A percentile compares a stretch with the other conserved stretches of the same genome.
Evolutionary conservation across 2,113 vertebrate genomes (phyloP).

Genomic region (Ranitomeya variabilis): DNA sequence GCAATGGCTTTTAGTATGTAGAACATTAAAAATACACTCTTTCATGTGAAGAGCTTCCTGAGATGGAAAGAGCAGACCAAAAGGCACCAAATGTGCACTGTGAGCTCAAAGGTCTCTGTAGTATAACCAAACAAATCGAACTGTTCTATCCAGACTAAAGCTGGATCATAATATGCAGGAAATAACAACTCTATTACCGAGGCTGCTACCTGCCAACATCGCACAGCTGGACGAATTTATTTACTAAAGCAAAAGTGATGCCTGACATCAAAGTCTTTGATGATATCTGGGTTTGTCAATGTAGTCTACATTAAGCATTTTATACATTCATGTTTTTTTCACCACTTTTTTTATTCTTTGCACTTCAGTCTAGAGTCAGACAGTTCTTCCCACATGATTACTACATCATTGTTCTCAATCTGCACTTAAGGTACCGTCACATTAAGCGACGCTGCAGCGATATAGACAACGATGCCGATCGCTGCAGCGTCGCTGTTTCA

Average conservation of each 20-base stretch:
- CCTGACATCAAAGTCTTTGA: neutral
- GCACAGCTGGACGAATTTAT: neutral
- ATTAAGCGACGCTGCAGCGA: too few relatives aligned
- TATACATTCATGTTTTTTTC: neutral
- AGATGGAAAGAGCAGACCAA: constrained; percentile 51
- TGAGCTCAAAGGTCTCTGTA: constrained; percentile 29
- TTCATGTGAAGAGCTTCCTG: constrained; percentile 57
- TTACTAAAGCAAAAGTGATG: neutral
- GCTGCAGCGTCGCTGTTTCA: too few relatives aligned
- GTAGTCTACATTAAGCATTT: neutral
- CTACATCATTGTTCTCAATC: neutral
- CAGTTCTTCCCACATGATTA: neutral
- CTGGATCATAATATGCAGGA: constrained; percentile 5
- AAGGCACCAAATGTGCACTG: constrained; percentile 44
- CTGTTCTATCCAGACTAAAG: constrained; percentile 26
- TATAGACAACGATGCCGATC: too few relatives aligned
- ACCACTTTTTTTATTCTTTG: neutral
- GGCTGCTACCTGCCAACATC: neutral
- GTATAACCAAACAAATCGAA: constrained; percentile 33
- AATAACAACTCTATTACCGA: neutral
- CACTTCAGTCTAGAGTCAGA: neutral
- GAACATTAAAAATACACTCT: constrained; percentile 52
- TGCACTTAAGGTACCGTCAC: too few relatives aligned
- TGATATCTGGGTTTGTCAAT: neutral
- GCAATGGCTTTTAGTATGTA: constrained; percentile 45